Evolutionary conservation across 2,888 invertebrate species (phyloP), one percentile per base, ranked within the genome.

Genomic region (Morpho deidamia): DNA sequence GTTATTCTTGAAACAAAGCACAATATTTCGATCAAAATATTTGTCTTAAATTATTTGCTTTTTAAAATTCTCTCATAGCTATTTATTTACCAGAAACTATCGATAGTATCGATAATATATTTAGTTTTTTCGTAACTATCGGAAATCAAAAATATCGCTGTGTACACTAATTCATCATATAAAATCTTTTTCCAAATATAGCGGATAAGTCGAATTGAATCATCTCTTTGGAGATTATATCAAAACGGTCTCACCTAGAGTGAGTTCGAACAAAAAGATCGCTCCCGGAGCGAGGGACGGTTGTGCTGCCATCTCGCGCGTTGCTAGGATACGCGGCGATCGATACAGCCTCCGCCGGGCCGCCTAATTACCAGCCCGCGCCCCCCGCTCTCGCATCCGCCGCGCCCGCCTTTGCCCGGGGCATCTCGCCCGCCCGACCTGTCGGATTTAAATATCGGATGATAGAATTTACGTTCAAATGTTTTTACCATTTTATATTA

Each of bases 261-360:
- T 68, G 75, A 69, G 74, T 70, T 77, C 69, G 78, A 81, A 86
- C 83, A 86, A 87, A 87, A 86, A 86, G 76, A 77, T 72, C 70
- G 70, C 66, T 70, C 72, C 72, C 76, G 71, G 78, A 72, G 75
- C 74, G 78, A 76, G 79, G 73, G 78, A 72, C 71, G 77, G 78
- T 76, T 72, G 78, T 77, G 79, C 81, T 80, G 85, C 83, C 85
- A 83, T 87, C 87, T 84, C 86, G 69, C 78, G 76, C 82, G 88
- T 88, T 87, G 88, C 88, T 86, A 84, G 83, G 89, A 80, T 74
- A 89, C 88, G 80, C 74, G 59, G 71, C 78, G 88, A 88, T 88
- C 88, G 81, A 88, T 88, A 85, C 88, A 88, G 88, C 88, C 88
- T 87, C 88, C 87, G 83, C 86, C 87, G 83, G 88, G 86, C 81